A percentile compares a stretch with the other conserved stretches of the same genome.
These are phyloP conservation scores for Napeogenes inachia DNA, from an alignment of 2,888 invertebrate genomes.

Conservation along the genomic window DNA sequence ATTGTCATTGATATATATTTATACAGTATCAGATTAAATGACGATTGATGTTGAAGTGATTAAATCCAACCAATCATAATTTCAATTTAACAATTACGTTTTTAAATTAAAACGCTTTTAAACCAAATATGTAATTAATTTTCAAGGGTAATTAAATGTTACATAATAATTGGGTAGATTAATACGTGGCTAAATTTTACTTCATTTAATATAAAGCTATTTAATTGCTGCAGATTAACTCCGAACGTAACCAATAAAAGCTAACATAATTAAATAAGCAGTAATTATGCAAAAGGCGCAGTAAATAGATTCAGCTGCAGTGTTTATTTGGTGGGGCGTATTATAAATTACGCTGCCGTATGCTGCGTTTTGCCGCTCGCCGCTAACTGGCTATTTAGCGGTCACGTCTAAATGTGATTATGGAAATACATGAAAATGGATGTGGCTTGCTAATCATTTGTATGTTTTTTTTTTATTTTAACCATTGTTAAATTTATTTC, in stretches of 20 bases:
- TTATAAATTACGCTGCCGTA: slow-evolving; percentile 30
- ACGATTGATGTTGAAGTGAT: too few relatives aligned
- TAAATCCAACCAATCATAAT: too few relatives aligned
- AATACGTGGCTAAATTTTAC: too few relatives aligned
- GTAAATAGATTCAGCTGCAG: slow-evolving; percentile 24
- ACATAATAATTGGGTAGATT: too few relatives aligned
- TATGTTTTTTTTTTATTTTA: background rate
- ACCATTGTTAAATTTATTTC: background rate
- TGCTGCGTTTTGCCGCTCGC: slow-evolving; percentile 29
- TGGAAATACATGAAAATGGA: slow-evolving; percentile 15
- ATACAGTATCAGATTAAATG: too few relatives aligned
- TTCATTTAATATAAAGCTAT: background rate
- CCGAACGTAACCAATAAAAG: background rate
- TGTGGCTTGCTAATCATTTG: slow-evolving; percentile 7
- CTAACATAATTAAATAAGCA: slow-evolving; percentile 1
- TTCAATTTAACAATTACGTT: too few relatives aligned
- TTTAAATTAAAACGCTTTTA: too few relatives aligned
- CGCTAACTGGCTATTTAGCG: slow-evolving; percentile 36
- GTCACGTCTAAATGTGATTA: slow-evolving; percentile 32
- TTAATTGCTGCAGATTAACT: background rate
- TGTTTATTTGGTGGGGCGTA: slow-evolving; percentile 19
- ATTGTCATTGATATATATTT: too few relatives aligned
- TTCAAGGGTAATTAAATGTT: too few relatives aligned
- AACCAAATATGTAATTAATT: too few relatives aligned
- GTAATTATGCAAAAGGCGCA: slow-evolving; percentile 10